A percentile compares a stretch with the other conserved stretches of the same genome.
Evolutionary conservation across 2,113 vertebrate genomes (phyloP).

Genomic region (Columba janthina): DNA sequence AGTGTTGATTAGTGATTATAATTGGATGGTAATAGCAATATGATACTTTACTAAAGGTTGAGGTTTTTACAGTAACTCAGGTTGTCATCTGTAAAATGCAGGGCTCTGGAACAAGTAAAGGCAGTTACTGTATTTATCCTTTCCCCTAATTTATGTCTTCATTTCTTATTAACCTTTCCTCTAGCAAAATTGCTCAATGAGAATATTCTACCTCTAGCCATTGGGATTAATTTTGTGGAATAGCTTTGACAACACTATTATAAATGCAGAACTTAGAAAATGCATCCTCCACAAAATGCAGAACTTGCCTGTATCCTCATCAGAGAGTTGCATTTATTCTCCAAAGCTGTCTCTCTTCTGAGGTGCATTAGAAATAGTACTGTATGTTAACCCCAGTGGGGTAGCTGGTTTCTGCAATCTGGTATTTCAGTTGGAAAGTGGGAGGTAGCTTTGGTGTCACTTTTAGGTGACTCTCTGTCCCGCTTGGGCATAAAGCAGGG

Average conservation of each 20-base stretch:
- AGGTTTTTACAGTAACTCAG: neutral
- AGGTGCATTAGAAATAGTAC: neutral
- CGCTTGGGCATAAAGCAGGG: neutral
- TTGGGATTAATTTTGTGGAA: neutral
- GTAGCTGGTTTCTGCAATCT: neutral
- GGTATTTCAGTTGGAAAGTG: neutral
- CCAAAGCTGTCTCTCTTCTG: neutral
- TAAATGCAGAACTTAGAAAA: neutral
- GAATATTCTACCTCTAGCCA: neutral
- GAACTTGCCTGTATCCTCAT: neutral
- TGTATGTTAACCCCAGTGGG: neutral
- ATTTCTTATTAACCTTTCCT: neutral
- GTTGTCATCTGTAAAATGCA: neutral
- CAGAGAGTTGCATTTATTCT: neutral
- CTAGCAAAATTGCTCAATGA: neutral
- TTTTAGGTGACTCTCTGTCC: neutral
- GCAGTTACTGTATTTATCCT: neutral
- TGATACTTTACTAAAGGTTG: neutral
- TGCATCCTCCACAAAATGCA: neutral
- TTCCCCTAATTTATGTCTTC: neutral
- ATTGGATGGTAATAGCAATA: neutral
- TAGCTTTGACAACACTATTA: neutral
- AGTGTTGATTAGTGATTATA: neutral
- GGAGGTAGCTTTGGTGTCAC: neutral
- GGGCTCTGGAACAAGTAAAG: neutral